phyloP scores from a whole-genome alignment of 2,888 invertebrate genomes.

The Lasius platythorax region DNA sequence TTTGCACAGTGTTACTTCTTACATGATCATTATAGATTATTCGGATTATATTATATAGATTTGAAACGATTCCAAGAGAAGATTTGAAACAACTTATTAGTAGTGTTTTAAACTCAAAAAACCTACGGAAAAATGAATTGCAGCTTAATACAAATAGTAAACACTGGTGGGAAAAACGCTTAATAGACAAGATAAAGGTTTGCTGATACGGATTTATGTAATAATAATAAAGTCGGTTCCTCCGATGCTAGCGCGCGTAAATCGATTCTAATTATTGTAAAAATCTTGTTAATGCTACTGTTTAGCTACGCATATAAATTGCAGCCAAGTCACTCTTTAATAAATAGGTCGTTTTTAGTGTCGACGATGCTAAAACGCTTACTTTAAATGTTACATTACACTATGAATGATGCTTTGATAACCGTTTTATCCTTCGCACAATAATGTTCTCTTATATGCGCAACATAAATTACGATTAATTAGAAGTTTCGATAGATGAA shows the following conservation, averaged over 20 bases:
- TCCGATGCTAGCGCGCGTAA: neutral
- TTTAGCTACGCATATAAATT: neutral
- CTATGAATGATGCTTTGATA: neutral
- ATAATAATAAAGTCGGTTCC: conserved; percentile 8
- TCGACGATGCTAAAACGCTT: neutral
- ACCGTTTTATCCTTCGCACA: neutral
- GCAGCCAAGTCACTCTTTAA: neutral
- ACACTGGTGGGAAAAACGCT: neutral
- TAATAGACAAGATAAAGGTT: neutral
- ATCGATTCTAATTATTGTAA: conserved; percentile 3
- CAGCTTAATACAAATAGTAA: neutral
- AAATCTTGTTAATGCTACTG: conserved; percentile 22
- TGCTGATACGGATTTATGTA: neutral
- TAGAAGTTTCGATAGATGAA: conserved; percentile 17
- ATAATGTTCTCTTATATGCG: conserved; percentile 12
- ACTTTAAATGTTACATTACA: neutral
- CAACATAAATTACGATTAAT: conserved; percentile 12
- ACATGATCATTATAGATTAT: conserved; percentile 12
- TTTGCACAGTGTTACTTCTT: conserved; percentile 8
- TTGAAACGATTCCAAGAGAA: neutral
- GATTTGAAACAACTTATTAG: neutral
- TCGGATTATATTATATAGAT: neutral
- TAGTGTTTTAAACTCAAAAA: neutral
- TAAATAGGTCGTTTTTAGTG: neutral
- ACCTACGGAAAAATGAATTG: neutral